These are phyloP conservation scores for Penaeus monodon DNA, from an alignment of 2,888 invertebrate species.

Conservation along the genomic window DNA sequence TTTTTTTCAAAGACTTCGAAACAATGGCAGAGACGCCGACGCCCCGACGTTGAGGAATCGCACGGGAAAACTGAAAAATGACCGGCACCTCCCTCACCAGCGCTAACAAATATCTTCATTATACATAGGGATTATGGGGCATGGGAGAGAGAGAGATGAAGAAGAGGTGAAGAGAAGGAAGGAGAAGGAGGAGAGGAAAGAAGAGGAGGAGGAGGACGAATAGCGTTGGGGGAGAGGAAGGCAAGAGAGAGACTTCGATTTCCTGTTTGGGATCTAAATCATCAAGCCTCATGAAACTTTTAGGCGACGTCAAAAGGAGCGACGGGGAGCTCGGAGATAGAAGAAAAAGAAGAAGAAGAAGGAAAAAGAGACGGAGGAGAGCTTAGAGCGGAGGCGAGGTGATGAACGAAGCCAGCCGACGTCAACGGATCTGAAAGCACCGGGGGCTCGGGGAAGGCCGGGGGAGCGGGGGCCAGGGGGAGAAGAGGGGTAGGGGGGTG, in stretches of 20 bases:
- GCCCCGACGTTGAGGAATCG: conserved; percentile 49
- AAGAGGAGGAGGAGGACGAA: too few species aligned
- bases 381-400: too few species aligned
- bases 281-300: conserved; percentile 50
- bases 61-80: conserved; percentile 55
- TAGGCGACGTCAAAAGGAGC: conserved; percentile 22
- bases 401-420: too few species aligned
- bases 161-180: too few species aligned
- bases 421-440: too few species aligned
- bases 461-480: too few species aligned
- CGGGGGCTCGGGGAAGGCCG: too few species aligned
- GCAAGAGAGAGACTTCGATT: conserved; percentile 39
- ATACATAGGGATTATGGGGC: conserved; percentile 58
- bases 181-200: too few species aligned
- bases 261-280: conserved; percentile 52
- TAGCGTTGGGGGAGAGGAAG: too few species aligned
- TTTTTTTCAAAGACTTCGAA: conserved; percentile 41
- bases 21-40: conserved; percentile 43
- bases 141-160: too few species aligned
- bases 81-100: conserved; percentile 50
- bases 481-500: too few species aligned
- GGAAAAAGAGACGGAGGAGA: background rate
- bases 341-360: conserved; percentile 1
- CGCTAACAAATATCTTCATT: conserved; percentile 61
- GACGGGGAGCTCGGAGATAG: background rate